Base-by-base conservation (phyloP, 37 sponge, comb jelly and placozoan genomes). In the Beroe ovata region DNA sequence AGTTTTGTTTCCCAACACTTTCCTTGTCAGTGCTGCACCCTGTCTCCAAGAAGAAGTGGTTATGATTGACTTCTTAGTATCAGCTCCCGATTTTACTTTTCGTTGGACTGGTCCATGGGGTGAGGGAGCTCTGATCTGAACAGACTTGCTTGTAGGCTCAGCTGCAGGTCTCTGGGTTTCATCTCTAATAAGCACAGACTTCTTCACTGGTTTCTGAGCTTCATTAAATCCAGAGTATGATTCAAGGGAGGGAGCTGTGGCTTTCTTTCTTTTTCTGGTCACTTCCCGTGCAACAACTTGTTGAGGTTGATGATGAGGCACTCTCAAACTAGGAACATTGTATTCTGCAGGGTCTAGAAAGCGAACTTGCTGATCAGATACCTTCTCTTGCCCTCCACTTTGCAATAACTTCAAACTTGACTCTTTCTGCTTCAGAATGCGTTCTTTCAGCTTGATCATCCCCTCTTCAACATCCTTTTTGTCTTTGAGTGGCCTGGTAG, bases 371-470 rank as follows among this genome's bases (percentile, higher is more conserved):
- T 77, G 84, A 21, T 77, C 84, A 19, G 26, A 23, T 42, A 3
- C n/a, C 28, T 41, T 77, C 3, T 39, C 8, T n/a, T 25, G 4
- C 0, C 20, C 47, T 77, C 22, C n/a, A 21, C 28, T 39, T 54
- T 41, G 25, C 2, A 32, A 18, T 11, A 30, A 1, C 16, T 66
- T 25, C 30, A 8, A 25, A 66, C 69, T 66, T 33, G 30, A 30
- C 35, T 66, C 32, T 26, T 77, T 77, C 54, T 77, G 84, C 23
- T 35, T 39, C 3, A 77, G 22, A 41, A 77, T 77, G 16, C 21
- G 26, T 36, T 77, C 84, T 19, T 77, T 77, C 84, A 77, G 25
- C 84, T 77, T 77, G 21, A 77, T 40, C 84, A 77, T 77, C 1
- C 84, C 84, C 14, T 77, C 54, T 42, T 77, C 84, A 25, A 42